These are phyloP conservation scores for Acromyrmex charruanus DNA, from an alignment of 1,140 invertebrate species.

Conservation along the genomic window DNA sequence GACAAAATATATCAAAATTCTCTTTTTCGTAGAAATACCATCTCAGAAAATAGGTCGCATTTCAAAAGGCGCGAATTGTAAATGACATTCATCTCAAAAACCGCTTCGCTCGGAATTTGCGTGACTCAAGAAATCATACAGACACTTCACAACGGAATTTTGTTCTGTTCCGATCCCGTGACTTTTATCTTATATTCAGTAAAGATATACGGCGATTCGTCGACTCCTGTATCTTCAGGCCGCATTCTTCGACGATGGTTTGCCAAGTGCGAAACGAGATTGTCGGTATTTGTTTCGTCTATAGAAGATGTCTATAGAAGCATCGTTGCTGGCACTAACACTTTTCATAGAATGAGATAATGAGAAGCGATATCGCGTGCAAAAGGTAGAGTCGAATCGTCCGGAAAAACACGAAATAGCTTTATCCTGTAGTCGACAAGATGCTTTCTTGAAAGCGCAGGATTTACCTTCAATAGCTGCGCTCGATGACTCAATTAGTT, in stretches of 20 bases:
- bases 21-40: neutral
- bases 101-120: constrained; percentile 16
- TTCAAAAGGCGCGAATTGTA: constrained; percentile 41
- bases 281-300: constrained; percentile 64
- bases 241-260: constrained; percentile 50
- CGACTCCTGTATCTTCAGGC: neutral
- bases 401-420: neutral
- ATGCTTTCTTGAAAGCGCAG: constrained; percentile 14
- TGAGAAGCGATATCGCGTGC: constrained; percentile 29
- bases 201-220: neutral
- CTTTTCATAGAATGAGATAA: constrained; percentile 14
- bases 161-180: constrained; percentile 8
- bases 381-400: neutral
- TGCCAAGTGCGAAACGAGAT: constrained; percentile 50
- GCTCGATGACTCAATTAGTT: constrained; percentile 39
- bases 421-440: neutral
- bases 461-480: constrained; percentile 38
- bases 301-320: constrained; percentile 6
- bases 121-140: constrained; percentile 19
- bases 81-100: constrained; percentile 45
- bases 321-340: constrained; percentile 7
- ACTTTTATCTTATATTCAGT: constrained; percentile 29
- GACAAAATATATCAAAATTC: neutral
- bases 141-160: constrained; percentile 21
- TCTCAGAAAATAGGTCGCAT: constrained; percentile 31